Evolutionary conservation across 2,113 vertebrate genomes (phyloP).

Genomic region (Thamnophis sirtalis): DNA sequence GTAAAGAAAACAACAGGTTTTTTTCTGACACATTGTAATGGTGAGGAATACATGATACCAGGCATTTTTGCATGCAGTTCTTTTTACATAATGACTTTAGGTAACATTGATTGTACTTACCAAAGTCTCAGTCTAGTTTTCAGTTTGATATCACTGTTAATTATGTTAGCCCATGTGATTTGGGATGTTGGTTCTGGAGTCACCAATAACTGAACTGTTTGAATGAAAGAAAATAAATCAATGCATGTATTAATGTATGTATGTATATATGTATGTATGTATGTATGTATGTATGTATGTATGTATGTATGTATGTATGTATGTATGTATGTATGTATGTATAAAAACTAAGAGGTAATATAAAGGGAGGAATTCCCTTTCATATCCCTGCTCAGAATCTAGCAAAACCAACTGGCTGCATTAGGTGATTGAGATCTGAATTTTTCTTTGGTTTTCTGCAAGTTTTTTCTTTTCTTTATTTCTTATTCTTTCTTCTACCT

Average conservation of each 20-base stretch:
- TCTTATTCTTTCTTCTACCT: not conserved
- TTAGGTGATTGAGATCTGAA: not conserved
- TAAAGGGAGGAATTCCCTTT: not conserved
- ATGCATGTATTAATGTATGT: not conserved
- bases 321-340: no score
- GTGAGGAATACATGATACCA: not conserved
- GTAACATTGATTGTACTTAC: conserved; percentile 37
- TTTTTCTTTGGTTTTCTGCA: not conserved
- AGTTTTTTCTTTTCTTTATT: not conserved
- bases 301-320: no score
- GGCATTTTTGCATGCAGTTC: not conserved
- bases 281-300: no score
- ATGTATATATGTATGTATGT: no score
- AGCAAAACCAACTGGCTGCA: not conserved
- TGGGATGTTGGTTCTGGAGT: conserved; percentile 46
- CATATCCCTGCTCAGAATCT: not conserved
- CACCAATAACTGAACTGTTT: conserved; percentile 52
- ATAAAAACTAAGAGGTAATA: not conserved
- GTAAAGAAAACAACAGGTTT: conserved; percentile 1
- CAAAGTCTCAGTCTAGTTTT: conserved; percentile 42
- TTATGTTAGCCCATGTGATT: conserved; percentile 39
- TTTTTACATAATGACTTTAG: not conserved
- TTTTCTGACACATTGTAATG: not conserved
- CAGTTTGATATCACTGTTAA: conserved; percentile 50
- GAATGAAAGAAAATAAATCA: conserved; percentile 28